These are phyloP conservation scores for Aplidium turbinatum DNA, from an alignment of 23 tunicate species.

Conservation along the genomic window DNA sequence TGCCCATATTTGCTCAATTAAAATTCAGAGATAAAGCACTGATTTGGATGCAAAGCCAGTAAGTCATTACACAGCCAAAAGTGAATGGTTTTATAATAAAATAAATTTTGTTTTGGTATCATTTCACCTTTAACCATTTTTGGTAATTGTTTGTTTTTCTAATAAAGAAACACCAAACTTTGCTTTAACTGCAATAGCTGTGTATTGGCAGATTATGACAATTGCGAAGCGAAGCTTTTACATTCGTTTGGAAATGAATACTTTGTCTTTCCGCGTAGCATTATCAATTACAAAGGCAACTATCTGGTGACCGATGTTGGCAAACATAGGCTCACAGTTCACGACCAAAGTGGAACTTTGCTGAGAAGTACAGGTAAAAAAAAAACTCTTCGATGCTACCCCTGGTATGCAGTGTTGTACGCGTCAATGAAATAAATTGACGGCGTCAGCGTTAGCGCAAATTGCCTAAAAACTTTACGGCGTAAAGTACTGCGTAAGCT, in stretches of 20 bases:
- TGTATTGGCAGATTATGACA: background rate
- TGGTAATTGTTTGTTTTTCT: background rate
- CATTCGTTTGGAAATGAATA: conserved; percentile 48
- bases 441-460: no score
- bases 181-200: background rate
- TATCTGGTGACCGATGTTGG: conserved; percentile 57
- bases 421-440: no score
- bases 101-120: no score
- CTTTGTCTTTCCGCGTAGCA: conserved; percentile 56
- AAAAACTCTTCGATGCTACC: no score
- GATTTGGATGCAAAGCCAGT: no score
- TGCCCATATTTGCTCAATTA: no score
- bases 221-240: conserved; percentile 9
- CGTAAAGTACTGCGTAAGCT: no score
- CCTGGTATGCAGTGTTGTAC: no score
- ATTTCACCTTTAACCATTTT: background rate
- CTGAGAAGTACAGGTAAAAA: conserved; percentile 22
- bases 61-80: no score
- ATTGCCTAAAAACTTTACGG: no score
- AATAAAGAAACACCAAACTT: background rate
- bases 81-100: no score
- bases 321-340: conserved; percentile 36
- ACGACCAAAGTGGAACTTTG: conserved; percentile 38
- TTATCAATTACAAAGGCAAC: background rate
- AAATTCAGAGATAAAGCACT: no score